Conservation (phyloP, 2,888 invertebrate genomes). For the Taenaris catops region DNA sequence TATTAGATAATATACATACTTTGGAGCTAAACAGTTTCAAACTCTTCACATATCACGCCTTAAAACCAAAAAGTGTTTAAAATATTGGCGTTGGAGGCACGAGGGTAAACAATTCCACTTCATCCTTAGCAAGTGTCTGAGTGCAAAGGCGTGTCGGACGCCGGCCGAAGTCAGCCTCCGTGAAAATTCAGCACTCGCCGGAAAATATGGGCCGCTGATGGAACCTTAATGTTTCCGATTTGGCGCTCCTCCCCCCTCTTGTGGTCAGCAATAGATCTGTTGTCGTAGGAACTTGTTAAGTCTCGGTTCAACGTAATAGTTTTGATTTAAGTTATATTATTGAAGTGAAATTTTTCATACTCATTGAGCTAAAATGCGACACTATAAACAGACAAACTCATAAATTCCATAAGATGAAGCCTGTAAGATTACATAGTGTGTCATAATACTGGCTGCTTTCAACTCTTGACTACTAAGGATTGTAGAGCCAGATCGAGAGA, state of each 20-base stretch:
- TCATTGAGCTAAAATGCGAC: no score
- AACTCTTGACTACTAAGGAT: no score
- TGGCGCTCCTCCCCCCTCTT: slow-evolving; percentile 52
- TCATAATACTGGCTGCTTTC: no score
- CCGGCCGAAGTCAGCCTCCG: slow-evolving; percentile 50
- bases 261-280: slow-evolving; percentile 64
- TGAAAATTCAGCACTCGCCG: slow-evolving; percentile 63
- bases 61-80: slow-evolving; percentile 38
- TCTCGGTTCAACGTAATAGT: no score
- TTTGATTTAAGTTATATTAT: no score
- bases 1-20: no score
- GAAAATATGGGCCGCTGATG: slow-evolving; percentile 74
- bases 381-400: no score
- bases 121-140: slow-evolving; percentile 54
- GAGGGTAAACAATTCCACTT: slow-evolving; percentile 61
- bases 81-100: slow-evolving; percentile 55
- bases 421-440: no score
- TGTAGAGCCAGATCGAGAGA: no score
- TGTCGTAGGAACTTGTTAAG: no score
- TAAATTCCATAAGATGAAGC: no score
- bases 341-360: no score
- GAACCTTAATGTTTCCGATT: slow-evolving; percentile 76
- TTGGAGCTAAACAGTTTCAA: not conserved
- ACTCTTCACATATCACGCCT: slow-evolving; percentile 15
- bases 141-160: slow-evolving; percentile 73